These are phyloP conservation scores for Heliconius cydno DNA, from an alignment of 2,888 invertebrate genomes.

Conservation along the genomic window DNA sequence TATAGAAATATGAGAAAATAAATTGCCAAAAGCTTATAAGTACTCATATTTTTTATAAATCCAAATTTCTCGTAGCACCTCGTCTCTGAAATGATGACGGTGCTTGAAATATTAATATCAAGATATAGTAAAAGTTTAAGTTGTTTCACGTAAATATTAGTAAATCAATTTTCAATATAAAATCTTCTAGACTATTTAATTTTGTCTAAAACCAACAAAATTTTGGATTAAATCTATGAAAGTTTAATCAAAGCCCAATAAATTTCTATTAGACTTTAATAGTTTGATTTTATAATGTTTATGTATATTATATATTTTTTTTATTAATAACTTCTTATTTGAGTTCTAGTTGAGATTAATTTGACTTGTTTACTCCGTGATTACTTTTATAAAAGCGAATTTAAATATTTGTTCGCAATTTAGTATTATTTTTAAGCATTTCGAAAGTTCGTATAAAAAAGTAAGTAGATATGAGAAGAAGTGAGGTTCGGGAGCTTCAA, in stretches of 20 bases:
- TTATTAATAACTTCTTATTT: neutral
- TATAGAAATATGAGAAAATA: no score
- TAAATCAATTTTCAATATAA: slow-evolving; percentile 7
- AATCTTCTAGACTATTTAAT: neutral
- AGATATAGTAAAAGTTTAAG: neutral
- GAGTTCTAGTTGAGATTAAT: neutral
- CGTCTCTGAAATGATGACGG: no score
- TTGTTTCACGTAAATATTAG: neutral
- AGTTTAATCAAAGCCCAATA: slow-evolving; percentile 19
- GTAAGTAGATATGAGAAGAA: no score
- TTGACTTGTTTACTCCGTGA: neutral
- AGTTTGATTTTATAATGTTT: slow-evolving; percentile 8
- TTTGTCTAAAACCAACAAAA: neutral
- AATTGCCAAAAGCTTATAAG: no score
- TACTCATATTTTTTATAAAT: no score
- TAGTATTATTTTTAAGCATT: no score
- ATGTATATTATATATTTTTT: neutral
- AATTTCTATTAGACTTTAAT: slow-evolving; percentile 11
- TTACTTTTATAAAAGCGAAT: neutral
- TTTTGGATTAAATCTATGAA: slow-evolving; percentile 5
- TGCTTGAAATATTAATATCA: no score
- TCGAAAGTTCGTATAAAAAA: neutral
- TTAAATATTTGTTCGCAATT: neutral
- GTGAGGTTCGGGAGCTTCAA: no score
- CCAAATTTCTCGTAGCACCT: no score